Base-by-base conservation (phyloP, 2,797 vertebrate species). In the Sparidentex hasta region DNA sequence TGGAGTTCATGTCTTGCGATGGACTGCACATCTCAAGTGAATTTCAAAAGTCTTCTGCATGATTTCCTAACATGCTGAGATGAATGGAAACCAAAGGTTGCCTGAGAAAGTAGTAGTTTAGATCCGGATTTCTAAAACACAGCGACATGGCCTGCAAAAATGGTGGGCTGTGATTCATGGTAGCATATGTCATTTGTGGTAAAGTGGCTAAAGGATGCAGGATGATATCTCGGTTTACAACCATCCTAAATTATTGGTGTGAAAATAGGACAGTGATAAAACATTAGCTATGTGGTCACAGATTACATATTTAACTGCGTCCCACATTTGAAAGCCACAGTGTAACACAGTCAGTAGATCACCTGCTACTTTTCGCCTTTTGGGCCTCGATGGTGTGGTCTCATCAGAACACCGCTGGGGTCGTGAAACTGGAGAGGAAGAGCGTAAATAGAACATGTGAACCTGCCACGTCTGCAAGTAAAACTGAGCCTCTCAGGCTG, bases 331-430 rank as follows among this genome's bases (percentile, higher is more conserved):
- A 59, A 18, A 18, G 41, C 46, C 6, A 5, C 7, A 29, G 17
- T 23, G 3, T 3, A 5, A 51, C 7, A 17, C 7, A 59, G 18
- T 23, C 18, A n/a, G 1, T 57, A 1, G 3, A 1, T 90, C 63
- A 94, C 93, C 89, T 91, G 75, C 17, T 71, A 23, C 2, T 84
- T 43, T 87, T 21, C 5, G 66, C 13, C 64, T 83, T 78, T 92
- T 94, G 13, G 59, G 12, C 54, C n/a, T 73, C 7, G 76, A 27
- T 9, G 83, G 54, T 29, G 61, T 66, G 18, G 11, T 83, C 1
- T 75, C 59, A 43, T 65, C 3, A 0, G 21, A 18, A 51, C 62
- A 5, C 1, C 0, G 54, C 20, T 65, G 66, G 29, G 75, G 38
- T 4, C 9, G 47, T 1, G 56, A 0, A 59, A 7, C 89, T 93